phyloP scores from a whole-genome alignment of 2,113 vertebrate species.

The Carollia perspicillata region DNA sequence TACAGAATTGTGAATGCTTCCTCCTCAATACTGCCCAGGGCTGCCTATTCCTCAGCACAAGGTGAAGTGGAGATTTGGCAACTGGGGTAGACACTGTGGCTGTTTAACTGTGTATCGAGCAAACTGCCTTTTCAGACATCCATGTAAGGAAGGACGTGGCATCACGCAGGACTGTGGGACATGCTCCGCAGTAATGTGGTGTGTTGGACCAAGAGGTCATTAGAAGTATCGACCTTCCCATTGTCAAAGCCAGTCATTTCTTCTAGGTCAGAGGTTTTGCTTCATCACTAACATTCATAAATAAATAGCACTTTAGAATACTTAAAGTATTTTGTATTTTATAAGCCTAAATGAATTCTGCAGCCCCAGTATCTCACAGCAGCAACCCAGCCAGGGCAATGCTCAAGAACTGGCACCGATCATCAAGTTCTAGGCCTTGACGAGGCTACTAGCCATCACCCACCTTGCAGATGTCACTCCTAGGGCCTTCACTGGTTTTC shows the following conservation, averaged over 20 bases:
- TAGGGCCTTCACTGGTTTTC: not conserved
- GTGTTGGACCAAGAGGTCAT: not conserved
- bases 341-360: not conserved
- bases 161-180: not conserved
- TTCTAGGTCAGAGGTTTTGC: not conserved
- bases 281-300: not conserved
- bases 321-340: not conserved
- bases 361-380: not conserved
- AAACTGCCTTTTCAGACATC: not conserved
- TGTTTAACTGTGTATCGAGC: not conserved
- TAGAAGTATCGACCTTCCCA: not conserved
- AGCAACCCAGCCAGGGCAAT: not conserved
- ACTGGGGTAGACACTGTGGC: not conserved
- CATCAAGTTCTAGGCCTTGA: not conserved
- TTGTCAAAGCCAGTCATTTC: not conserved
- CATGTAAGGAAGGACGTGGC: not conserved
- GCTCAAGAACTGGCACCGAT: accelerated
- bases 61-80: slow-evolving; percentile 5
- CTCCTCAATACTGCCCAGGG: not conserved
- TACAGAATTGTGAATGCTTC: slow-evolving; percentile 57
- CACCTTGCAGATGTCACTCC: not conserved
- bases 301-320: not conserved
- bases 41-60: slow-evolving; percentile 47
- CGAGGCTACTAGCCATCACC: not conserved
- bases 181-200: not conserved